Evolutionary conservation across 2,113 vertebrate species (phyloP), one percentile per base, ranked within the genome.

Genomic region (Notothenia coriiceps): DNA sequence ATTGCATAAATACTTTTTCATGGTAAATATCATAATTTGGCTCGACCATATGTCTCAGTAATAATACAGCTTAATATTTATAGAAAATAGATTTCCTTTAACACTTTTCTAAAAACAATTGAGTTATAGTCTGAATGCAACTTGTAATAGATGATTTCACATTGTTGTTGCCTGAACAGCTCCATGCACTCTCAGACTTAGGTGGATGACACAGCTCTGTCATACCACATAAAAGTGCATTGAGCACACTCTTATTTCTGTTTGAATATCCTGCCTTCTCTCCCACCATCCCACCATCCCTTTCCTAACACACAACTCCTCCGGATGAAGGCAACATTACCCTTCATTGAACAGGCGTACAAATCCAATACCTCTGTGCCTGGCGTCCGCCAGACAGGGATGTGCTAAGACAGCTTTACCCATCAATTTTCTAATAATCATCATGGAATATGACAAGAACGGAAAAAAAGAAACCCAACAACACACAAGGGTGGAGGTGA

Each of bases 351-450:
- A 81, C 85, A 79, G 70, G 75, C 22, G 56, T 61, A 86, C 57
- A 83, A 91, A 90, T 85, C 70, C 82, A 84, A 88, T 90, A 89
- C 52, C 47, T 51, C 71, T 54, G 40, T 47, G 56, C 49, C 71
- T 68, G 81, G 71, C 56, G 82, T 89, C 84, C 10, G 12, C 57
- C 69, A 79, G 88, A 85, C 85, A 89, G 57, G 66, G 77, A 79
- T 57, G 76, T 82, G 86, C 71, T 78, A 70, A 84, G 79, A 69
- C 82, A 85, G 64, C 86, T 50, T 59, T 59, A 56, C 25, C 70
- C 91, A 87, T 92, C 84, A 87, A 72, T 90, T 88, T 87, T 89
- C 73, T 78, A 80, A 91, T 91, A 80, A 90, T 77, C 78, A 61
- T 73, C 49, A 66, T 20, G 66, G 67, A 56, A 52, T 56, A 74